These are phyloP conservation scores for Petrocephalus sullivani DNA, from an alignment of 2,797 vertebrate genomes.

Conservation along the genomic window DNA sequence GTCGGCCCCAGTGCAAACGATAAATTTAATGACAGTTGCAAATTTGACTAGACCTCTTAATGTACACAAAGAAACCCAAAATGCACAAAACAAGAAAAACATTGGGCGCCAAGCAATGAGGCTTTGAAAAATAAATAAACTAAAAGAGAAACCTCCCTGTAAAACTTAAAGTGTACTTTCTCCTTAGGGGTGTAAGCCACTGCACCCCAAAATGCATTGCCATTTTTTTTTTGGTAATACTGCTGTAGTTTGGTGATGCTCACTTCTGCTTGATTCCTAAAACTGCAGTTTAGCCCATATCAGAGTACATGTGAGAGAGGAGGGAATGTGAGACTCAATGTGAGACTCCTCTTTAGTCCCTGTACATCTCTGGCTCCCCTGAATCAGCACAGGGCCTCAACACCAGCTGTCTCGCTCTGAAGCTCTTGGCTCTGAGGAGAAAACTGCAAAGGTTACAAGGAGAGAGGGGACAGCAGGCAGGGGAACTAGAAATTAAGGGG, in stretches of 20 bases:
- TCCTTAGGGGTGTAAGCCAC: neutral
- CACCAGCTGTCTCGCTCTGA: slow-evolving; percentile 17
- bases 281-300: neutral
- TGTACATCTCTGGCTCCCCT: neutral
- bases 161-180: neutral
- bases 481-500: slow-evolving; percentile 8
- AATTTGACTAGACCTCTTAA: neutral
- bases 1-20: neutral
- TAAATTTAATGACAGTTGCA: neutral
- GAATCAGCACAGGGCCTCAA: slow-evolving; percentile 28
- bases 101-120: neutral
- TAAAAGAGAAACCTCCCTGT: neutral
- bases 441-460: slow-evolving; percentile 16
- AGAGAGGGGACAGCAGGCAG: slow-evolving; percentile 15
- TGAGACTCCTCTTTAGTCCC: neutral
- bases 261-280: neutral
- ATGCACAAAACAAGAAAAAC: neutral
- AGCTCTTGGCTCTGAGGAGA: slow-evolving; percentile 37
- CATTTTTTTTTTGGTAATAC: neutral
- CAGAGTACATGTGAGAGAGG: neutral
- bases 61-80: neutral
- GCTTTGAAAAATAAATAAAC: neutral
- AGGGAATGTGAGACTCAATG: neutral
- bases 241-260: neutral
- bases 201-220: neutral